Evolutionary conservation across 2,113 vertebrate genomes (phyloP), one percentile per base, ranked within the genome.

Genomic region (Orthochromis indermauri): DNA sequence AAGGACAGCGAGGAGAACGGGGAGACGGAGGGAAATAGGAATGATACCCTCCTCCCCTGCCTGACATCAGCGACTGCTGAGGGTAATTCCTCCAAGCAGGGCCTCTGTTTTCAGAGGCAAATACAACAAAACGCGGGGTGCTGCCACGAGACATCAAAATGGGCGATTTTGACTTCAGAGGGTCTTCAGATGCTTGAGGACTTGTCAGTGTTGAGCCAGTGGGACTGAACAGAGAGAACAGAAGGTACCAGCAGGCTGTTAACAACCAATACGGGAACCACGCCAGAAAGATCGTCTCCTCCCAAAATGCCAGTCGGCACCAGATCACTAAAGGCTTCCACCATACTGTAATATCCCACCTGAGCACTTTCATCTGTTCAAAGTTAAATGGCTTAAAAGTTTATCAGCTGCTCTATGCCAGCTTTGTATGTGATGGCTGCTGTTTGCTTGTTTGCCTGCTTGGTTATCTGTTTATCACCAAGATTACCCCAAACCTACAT

Each of bases 81-180:
- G 88, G 92, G 89, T 95, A 95, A 96, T 95, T 92, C 92, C 89
- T 95, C 92, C 35, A 85, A 93, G 95, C 93, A 49, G 89, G 88
- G 91, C 89, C 82, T 78, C 80, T 86, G 87, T 95, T 94, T 93
- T 95, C 93, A 95, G 89, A 94, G 73, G 87, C 95, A 95, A 96
- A 96, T 91, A 94, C 89, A 95, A 95, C 94, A 94, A 95, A 96
- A 96, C 90, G 85, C 83, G 31, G 86, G 90, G 81, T 40, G 84
- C 91, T 93, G 92, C 91, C 92, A 89, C 61, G 92, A 94, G 93
- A 92, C 93, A 94, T 95, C 91, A 95, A 92, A 95, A 94, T 93
- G 91, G 95, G 90, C 28, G 93, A 94, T 93, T 94, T 93, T 92
- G 94, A 97, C 96, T 96, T 96, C 95, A 96, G 94, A 96, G 96